Base-by-base conservation (phyloP, 2,797 vertebrate species). In the Protonibea diacanthus region DNA sequence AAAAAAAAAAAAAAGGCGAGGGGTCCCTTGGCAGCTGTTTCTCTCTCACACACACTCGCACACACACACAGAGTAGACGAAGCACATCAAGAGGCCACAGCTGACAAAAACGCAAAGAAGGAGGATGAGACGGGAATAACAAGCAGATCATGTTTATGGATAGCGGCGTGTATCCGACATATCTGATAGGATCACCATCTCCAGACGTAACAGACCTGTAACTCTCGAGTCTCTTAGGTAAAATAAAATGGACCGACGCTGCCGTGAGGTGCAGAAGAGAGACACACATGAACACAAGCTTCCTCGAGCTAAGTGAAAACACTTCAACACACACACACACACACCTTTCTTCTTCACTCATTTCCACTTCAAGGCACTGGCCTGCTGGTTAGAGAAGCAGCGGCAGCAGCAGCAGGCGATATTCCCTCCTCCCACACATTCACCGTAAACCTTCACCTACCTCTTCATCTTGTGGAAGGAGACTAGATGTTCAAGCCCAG, bases 341-440 rank as follows among this genome's bases (percentile, higher is more conserved):
- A 73, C 75, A 69, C 40, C 23, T 79, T 82, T 80, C 66, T 66
- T 49, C 72, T 76, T 21, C 61, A 70, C 82, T 92, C 87, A 94
- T 94, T 94, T 93, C 88, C 94, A 94, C 91, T 93, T 94, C 90
- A 93, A 94, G 90, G 89, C 76, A 27, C 79, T 15, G 83, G 75
- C 86, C 84, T 81, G 82, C 82, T 80, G 82, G 91, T 74, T 85
- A 64, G 44, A 84, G 81, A 45, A 74, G 76, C 84, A 86, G 88
- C 58, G 57, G 73, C 55, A 84, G 81, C 48, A 72, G 76, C 84
- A 87, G 88, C 60, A 59, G 73, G 57, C 66, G 64, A 64, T 47
- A 71, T 69, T 82, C 74, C 66, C 78, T 83, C 76, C 87, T 84
- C 88, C 86, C 81, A 81, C 88, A 81, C 76, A 40, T 83, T 78